phyloP scores from a whole-genome alignment of 37 sponge, comb jelly and placozoan genomes.

The Beroe ovata region DNA sequence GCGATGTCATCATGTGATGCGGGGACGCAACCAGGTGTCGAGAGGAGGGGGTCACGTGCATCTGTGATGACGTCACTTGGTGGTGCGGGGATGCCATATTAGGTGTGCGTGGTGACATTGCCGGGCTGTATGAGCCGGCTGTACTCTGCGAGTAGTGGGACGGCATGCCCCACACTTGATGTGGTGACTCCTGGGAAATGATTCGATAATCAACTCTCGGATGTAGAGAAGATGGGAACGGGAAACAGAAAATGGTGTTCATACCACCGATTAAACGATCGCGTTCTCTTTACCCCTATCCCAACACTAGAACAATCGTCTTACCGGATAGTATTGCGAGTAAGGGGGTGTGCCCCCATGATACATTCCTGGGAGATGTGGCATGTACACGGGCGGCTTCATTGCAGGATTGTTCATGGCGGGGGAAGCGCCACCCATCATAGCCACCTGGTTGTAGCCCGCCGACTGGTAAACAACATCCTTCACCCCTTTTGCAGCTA shows the following conservation, averaged over 20 bases:
- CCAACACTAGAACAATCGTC: no score
- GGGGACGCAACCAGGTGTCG: not conserved
- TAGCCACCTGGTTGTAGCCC: constrained; percentile 19
- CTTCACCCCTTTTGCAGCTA: constrained; percentile 49
- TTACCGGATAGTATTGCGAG: constrained; percentile 42
- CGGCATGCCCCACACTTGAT: constrained; percentile 23
- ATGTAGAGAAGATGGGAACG: no score
- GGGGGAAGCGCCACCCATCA: not conserved
- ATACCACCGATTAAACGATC: no score
- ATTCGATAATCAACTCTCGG: no score
- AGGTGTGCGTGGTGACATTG: not conserved
- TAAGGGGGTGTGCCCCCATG: constrained; percentile 15
- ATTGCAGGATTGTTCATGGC: not conserved
- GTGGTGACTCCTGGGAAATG: not conserved
- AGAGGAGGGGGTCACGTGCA: not conserved
- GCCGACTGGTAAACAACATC: constrained; percentile 40
- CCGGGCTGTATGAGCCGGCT: constrained; percentile 9
- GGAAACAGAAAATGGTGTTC: no score
- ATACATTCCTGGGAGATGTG: constrained; percentile 33
- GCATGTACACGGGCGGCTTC: constrained; percentile 24
- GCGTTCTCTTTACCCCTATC: no score
- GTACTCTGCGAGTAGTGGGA: not conserved
- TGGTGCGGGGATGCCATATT: constrained; percentile 1
- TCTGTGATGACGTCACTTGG: constrained; percentile 59
- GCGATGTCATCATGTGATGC: not conserved